phyloP scores from a whole-genome alignment of 2,797 vertebrate species.

The Neosilurus mollespiculum region DNA sequence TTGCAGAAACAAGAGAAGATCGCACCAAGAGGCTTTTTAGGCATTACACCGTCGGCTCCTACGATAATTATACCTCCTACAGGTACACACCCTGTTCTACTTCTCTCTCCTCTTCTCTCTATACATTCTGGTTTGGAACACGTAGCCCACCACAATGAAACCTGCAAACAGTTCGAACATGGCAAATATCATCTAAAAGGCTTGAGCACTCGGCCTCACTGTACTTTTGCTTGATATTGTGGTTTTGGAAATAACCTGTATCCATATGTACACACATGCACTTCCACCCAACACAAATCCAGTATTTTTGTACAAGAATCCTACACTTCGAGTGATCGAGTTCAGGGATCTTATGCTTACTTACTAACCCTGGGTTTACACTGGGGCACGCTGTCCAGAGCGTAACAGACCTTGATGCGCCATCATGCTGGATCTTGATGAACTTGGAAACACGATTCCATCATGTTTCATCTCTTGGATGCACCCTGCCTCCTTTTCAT shows the following conservation, averaged over 20 bases:
- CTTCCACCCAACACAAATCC: neutral
- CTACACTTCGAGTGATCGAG: neutral
- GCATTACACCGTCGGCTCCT: slow-evolving; percentile 96
- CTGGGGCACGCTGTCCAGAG: no score
- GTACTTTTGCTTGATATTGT: neutral
- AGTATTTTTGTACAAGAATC: neutral
- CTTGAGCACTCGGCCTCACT: neutral
- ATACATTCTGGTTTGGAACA: neutral
- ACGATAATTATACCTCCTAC: slow-evolving; percentile 94
- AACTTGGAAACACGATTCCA: no score
- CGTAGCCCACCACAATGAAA: neutral
- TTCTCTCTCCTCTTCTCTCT: neutral
- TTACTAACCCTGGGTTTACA: neutral
- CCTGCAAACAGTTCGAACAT: neutral
- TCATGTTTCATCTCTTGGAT: no score
- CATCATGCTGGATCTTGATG: no score
- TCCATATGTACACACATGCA: neutral
- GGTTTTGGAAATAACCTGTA: neutral
- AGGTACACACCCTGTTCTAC: slow-evolving; percentile 66
- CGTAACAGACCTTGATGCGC: no score
- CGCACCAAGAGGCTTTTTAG: slow-evolving; percentile 95
- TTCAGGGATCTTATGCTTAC: neutral
- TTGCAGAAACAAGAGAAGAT: slow-evolving; percentile 91
- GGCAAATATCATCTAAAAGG: neutral
- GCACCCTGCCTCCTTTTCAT: no score